phyloP scores from a whole-genome alignment of 2,113 vertebrate species.

The Tyrannus savana region DNA sequence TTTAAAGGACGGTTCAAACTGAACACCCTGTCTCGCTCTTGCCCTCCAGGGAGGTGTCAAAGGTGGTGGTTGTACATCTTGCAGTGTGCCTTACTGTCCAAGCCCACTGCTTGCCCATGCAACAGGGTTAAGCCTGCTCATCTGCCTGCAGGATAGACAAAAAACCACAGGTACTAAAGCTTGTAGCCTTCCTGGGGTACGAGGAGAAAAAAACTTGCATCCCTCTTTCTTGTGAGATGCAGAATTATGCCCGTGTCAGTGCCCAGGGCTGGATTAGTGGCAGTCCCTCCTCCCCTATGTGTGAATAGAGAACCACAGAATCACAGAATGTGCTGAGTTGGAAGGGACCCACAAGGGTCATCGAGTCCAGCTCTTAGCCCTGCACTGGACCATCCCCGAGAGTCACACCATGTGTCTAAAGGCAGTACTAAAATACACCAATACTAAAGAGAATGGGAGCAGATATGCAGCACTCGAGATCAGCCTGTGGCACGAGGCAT shows the following conservation, averaged over 20 bases:
- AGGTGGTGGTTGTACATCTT: background rate
- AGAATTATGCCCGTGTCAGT: rapidly evolving
- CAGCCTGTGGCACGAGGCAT: background rate
- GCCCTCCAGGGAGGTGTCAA: background rate
- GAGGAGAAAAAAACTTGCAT: background rate
- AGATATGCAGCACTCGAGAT: rapidly evolving
- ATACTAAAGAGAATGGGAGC: rapidly evolving
- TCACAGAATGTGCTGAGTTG: background rate
- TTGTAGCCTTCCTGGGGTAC: background rate
- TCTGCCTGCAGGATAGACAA: background rate
- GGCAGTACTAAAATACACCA: background rate
- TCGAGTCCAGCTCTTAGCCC: background rate
- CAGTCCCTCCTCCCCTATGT: background rate
- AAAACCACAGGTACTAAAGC: too few relatives aligned
- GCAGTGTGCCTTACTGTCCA: background rate
- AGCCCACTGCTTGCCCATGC: background rate
- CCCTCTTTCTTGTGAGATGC: rapidly evolving
- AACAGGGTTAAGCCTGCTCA: background rate
- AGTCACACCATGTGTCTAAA: background rate
- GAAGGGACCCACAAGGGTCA: background rate
- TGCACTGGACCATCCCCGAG: background rate
- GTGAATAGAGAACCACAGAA: background rate
- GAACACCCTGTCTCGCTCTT: background rate
- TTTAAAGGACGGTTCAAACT: background rate
- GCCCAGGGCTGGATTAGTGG: background rate